Evolutionary conservation across 2,797 vertebrate species (phyloP), one percentile per base, ranked within the genome.

Genomic region (Pempheris klunzingeri): DNA sequence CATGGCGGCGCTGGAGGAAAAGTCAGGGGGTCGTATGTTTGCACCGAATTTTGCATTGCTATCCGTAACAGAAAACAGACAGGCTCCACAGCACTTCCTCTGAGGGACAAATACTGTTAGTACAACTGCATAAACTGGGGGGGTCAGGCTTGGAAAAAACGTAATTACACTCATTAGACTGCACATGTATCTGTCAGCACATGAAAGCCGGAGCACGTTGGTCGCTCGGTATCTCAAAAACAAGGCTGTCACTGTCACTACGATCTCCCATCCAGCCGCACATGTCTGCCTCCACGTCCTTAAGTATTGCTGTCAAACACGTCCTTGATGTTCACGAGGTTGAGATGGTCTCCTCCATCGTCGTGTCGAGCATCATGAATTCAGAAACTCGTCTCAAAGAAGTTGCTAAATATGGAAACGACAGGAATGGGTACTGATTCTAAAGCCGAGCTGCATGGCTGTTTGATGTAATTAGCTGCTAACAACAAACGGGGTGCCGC

Each of bases 391-490:
- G 61, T 87, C 81, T 88, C 81, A 81, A 80, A 92, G 83, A 88
- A 59, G 81, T 41, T 67, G 73, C 89, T 95, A 91, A 87, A 93
- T 91, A 86, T 77, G 85, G 90, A 86, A 71, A 54, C 53, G 52
- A 70, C 70, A 71, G 72, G 71, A 70, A 62, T 59, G 84, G 79
- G 87, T 81, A 55, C 76, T 41, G 73, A 77, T 86, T 84, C 67
- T 60, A 26, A 86, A 64, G 82, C 75, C 64, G 73, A 83, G 84
- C 80, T 24, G 78, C 82, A 46, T 44, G 54, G 77, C 75, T 69
- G 75, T 91, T 92, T 92, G 87, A 91, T 92, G 89, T 82, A 93
- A 93, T 94, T 93, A 94, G 89, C 82, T 61, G 83, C 81, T 82
- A 80, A 88, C 87, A 82, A 88, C 85, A 90, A 90, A 78, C 34